These are phyloP conservation scores for Pelobates fuscus DNA, from an alignment of 2,113 vertebrate genomes.

Conservation along the genomic window DNA sequence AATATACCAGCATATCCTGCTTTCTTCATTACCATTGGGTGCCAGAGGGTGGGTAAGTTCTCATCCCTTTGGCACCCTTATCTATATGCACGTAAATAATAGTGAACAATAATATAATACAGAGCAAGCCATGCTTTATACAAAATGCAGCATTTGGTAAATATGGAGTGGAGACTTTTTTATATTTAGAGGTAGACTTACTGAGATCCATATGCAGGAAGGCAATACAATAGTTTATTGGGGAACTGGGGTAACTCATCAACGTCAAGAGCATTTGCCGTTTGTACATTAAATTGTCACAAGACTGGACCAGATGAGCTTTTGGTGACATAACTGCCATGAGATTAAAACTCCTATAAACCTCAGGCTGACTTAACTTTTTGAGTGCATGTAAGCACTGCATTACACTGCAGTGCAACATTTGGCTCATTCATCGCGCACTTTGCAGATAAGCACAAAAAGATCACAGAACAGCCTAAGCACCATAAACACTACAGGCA, in stretches of 20 bases:
- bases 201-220: background rate
- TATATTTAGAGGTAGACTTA: background rate
- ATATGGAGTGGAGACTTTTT: background rate
- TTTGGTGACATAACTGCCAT: too few relatives aligned
- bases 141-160: background rate
- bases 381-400: too few relatives aligned
- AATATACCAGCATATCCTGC: slow-evolving; percentile 30
- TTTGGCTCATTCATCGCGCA: too few relatives aligned
- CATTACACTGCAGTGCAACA: too few relatives aligned
- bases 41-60: background rate
- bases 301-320: too few relatives aligned
- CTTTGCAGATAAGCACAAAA: too few relatives aligned
- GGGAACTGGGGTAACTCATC: background rate
- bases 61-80: background rate
- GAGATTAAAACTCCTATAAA: too few relatives aligned
- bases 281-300: too few relatives aligned
- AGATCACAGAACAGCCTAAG: too few relatives aligned
- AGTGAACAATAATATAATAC: slow-evolving; percentile 8
- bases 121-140: background rate
- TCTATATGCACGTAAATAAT: background rate
- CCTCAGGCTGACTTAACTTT: too few relatives aligned
- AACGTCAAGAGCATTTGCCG: too few relatives aligned
- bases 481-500: too few relatives aligned
- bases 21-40: background rate
- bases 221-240: background rate